Evolutionary conservation across 2,113 vertebrate species (phyloP).

Genomic region (Dicerorhinus sumatrensis): DNA sequence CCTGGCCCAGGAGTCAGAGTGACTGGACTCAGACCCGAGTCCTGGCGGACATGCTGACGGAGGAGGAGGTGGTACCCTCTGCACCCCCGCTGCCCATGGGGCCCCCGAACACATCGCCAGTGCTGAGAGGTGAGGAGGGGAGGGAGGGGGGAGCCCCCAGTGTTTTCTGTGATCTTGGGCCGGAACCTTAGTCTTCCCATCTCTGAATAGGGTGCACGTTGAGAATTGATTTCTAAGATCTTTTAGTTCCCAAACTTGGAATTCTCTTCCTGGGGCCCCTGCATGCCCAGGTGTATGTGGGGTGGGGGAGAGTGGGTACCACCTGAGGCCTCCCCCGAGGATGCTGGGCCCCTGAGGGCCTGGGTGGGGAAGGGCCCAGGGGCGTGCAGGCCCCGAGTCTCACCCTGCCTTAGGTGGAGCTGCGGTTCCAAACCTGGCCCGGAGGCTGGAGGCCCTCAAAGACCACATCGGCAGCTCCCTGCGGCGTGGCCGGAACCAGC

Average conservation of each 20-base stretch:
- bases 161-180: background rate
- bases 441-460: conserved; percentile 76
- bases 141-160: background rate
- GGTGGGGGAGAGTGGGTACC: too few species aligned
- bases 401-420: background rate
- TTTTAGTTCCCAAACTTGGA: background rate
- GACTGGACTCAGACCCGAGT: conserved; percentile 55
- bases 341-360: background rate
- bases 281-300: background rate
- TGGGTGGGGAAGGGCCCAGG: background rate
- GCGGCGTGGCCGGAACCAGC: background rate
- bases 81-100: conserved; percentile 79
- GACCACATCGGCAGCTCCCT: conserved; percentile 77
- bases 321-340: background rate
- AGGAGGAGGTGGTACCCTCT: conserved; percentile 80
- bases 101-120: background rate
- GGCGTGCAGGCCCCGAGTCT: background rate
- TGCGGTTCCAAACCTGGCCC: conserved; percentile 15
- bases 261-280: background rate
- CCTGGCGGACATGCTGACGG: conserved; percentile 39
- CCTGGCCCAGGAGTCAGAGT: conserved; percentile 16
- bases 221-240: background rate
- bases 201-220: background rate
- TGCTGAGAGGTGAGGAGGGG: conserved; percentile 74
- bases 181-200: background rate